These are phyloP conservation scores for Halcyon senegalensis DNA, from an alignment of 2,113 vertebrate genomes.

Conservation along the genomic window DNA sequence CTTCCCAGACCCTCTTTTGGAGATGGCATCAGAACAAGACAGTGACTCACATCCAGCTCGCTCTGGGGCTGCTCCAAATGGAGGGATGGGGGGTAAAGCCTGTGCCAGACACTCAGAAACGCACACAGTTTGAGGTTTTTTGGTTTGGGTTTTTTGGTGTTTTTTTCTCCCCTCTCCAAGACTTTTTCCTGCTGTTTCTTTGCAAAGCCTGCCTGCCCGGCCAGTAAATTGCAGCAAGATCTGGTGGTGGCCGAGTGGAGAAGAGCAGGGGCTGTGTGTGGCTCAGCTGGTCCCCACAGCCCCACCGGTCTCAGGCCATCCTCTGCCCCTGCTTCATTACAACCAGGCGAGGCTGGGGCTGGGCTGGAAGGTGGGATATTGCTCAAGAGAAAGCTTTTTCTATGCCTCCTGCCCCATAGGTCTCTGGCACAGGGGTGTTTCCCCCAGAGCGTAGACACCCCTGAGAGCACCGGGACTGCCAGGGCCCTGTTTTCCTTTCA, in stretches of 20 bases:
- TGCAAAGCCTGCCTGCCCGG: neutral
- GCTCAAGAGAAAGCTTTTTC: neutral
- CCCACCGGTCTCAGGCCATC: neutral
- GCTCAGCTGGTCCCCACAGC: neutral
- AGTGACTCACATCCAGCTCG: neutral
- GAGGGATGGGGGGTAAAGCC: neutral
- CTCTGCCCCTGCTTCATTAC: neutral
- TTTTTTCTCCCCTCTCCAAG: too few relatives aligned
- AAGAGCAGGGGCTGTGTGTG: too few relatives aligned
- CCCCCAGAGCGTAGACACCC: rapidly evolving
- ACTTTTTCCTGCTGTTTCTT: neutral
- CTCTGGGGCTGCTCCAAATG: neutral
- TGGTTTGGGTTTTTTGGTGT: too few relatives aligned
- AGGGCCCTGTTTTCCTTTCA: neutral
- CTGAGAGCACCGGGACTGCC: neutral
- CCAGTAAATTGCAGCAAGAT: neutral
- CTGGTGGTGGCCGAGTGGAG: too few relatives aligned
- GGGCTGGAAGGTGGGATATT: neutral
- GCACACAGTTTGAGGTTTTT: neutral
- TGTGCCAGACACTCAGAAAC: neutral
- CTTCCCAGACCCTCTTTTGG: neutral
- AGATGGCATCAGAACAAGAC: neutral
- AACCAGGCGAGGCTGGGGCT: neutral
- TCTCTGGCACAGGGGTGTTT: neutral
- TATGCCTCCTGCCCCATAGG: rapidly evolving